Percentiles rank a stretch among this genome's conserved stretches.
Conservation (phyloP, 1,140 invertebrate species). For the Proctacanthus coquilletti region DNA sequence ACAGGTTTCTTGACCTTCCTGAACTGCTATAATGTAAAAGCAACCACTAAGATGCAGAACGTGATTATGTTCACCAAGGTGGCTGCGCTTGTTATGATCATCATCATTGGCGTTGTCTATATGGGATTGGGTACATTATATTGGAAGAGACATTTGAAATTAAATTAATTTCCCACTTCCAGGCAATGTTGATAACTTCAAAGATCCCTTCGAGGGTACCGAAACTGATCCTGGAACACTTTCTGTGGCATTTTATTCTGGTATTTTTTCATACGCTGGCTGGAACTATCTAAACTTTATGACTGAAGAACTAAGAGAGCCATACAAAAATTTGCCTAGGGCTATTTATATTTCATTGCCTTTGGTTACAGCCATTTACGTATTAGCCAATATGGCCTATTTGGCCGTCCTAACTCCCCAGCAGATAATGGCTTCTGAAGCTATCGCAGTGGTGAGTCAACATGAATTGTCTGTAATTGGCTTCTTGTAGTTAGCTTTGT, state of each 20-base stretch:
- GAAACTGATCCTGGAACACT: conserved; percentile 66
- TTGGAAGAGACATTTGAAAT: neutral
- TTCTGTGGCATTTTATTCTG: conserved; percentile 84
- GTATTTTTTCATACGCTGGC: conserved; percentile 92
- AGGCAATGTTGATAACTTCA: conserved; percentile 54
- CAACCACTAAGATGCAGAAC: conserved; percentile 75
- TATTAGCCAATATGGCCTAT: conserved; percentile 86
- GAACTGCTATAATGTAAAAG: conserved; percentile 77
- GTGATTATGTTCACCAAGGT: conserved; percentile 85
- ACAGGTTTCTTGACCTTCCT: conserved; percentile 54
- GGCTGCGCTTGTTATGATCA: conserved; percentile 63
- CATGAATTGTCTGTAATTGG: conserved; percentile 4
- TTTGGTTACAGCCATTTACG: conserved; percentile 79
- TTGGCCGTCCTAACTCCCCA: conserved; percentile 73
- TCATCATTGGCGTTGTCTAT: conserved; percentile 62
- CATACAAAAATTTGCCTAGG: conserved; percentile 83
- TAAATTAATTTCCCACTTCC: neutral
- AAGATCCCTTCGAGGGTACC: conserved; percentile 62
- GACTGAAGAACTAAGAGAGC: conserved; percentile 89
- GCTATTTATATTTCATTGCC: conserved; percentile 90
- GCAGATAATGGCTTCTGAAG: conserved; percentile 71
- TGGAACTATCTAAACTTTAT: conserved; percentile 95
- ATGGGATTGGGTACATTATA: conserved; percentile 44
- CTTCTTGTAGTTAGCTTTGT: too few species aligned
- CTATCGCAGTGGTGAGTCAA: conserved; percentile 80